These are phyloP conservation scores for Nemopilema nomurai DNA, from an alignment of 30 jellyfish, hydroid and myxozoan species.

Conservation along the genomic window DNA sequence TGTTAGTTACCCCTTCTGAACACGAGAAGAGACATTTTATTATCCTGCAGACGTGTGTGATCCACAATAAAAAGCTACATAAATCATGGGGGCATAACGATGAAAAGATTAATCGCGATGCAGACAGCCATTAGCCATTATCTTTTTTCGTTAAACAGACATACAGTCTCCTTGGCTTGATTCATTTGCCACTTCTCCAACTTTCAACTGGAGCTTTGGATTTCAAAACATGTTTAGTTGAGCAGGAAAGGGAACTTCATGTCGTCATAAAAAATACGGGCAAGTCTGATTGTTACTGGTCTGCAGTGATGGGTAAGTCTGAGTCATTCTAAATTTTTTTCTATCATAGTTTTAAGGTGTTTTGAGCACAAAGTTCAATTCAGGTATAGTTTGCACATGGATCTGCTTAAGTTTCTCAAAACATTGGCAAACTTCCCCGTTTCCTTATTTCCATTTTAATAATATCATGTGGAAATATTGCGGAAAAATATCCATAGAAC, in stretches of 20 bases:
- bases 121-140: not conserved
- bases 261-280: slow-evolving; percentile 36
- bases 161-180: slow-evolving; percentile 21
- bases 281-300: slow-evolving; percentile 48
- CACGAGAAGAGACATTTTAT: too few relatives aligned
- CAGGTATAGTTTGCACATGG: not conserved
- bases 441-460: too few relatives aligned
- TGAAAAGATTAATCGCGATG: too few relatives aligned
- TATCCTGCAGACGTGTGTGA: not conserved
- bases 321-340: too few relatives aligned
- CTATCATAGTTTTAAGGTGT: too few relatives aligned
- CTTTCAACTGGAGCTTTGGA: slow-evolving; percentile 28
- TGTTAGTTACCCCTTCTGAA: too few relatives aligned
- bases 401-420: too few relatives aligned
- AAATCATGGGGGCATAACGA: not conserved
- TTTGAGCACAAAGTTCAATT: not conserved
- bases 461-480: too few relatives aligned
- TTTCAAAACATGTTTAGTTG: slow-evolving; percentile 58
- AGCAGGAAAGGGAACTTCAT: slow-evolving; percentile 60
- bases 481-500: too few relatives aligned
- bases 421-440: too few relatives aligned
- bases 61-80: not conserved
- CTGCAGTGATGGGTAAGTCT: slow-evolving; percentile 52
- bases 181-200: slow-evolving; percentile 36
- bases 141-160: slow-evolving; percentile 2